Evolutionary conservation across 2,113 vertebrate genomes (phyloP).

Genomic region (Cervus canadensis): DNA sequence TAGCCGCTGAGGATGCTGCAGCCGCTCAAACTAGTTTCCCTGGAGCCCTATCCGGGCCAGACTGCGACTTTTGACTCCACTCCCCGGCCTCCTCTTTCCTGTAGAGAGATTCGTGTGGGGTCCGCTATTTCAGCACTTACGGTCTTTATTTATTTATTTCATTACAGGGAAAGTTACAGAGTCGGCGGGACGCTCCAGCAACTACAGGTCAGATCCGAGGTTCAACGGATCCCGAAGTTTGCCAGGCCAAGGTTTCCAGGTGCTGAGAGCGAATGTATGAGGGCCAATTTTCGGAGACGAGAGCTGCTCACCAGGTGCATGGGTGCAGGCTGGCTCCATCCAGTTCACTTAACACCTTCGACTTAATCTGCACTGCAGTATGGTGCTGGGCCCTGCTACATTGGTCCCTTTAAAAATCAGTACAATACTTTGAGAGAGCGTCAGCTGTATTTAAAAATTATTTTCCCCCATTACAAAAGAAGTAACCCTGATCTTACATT

Average conservation of each 20-base stretch:
- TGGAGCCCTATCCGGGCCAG: background rate
- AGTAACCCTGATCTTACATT: background rate
- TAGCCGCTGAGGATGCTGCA: background rate
- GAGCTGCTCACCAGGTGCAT: background rate
- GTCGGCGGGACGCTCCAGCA: background rate
- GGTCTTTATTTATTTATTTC: conserved; percentile 58
- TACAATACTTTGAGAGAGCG: background rate
- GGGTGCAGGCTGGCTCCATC: background rate
- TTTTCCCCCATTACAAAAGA: background rate
- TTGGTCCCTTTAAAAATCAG: background rate
- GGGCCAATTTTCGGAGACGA: background rate
- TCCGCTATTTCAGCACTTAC: conserved; percentile 57
- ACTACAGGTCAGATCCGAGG: background rate
- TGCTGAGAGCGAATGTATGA: background rate
- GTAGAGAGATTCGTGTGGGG: background rate
- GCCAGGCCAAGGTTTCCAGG: background rate
- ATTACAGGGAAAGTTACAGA: conserved; percentile 33
- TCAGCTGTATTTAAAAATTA: background rate
- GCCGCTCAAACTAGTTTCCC: background rate
- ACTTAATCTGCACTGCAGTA: background rate
- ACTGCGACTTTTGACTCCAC: background rate
- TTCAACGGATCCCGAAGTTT: background rate
- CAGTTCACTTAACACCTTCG: background rate
- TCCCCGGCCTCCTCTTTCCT: no score
- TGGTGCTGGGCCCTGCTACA: background rate